Base-by-base conservation (phyloP, 1,140 invertebrate species). In the Sycophila sp. region DNA sequence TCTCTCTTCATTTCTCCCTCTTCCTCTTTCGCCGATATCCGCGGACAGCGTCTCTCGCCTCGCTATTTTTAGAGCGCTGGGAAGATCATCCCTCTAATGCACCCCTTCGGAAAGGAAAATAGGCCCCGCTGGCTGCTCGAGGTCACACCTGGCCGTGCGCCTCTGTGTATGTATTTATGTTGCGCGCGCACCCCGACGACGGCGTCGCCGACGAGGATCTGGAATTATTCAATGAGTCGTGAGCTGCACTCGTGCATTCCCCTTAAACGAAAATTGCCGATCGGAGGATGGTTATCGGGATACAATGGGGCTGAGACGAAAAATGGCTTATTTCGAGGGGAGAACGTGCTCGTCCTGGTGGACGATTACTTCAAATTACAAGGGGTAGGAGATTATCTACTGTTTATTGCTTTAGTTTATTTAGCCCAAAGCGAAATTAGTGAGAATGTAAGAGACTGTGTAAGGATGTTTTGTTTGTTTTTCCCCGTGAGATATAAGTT, bases 81-180 rank as follows among this genome's bases (percentile, higher is more conserved):
- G 8, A 53, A 45, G 60, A 64, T 64, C 60, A 47, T 64, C 42
- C 60, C 60, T 64, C 45, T 42, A 26, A 36, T 64, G 60, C 60
- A 64, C 6, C 38, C 30, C 30, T 51, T 49, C 42, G 19, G 42
- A 42, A 34, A 36, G 19, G 45, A 51, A 64, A 51, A 64, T 62
- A 62, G 59, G 40, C 24, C 26, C 4, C 13, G 40, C 59, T 47
- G 11, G 38, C 28, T 47, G n/a, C n/a, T 62, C 38, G 38, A 59
- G 56, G 59, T 62, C 59, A 47, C 38, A n/a, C 11, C 2, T n/a
- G n/a, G n/a, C n/a, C n/a, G 22, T 42, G 7, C n/a, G 13, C n/a
- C 42, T 47, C n/a, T 2, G 30, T 34, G 30, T 34, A 4, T 56
- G 30, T 34, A 11, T 17, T 13, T 22, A 11, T 17, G n/a, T 47